A percentile compares a stretch with the other conserved stretches of the same genome.
phyloP scores from a whole-genome alignment of 2,888 invertebrate genomes.

The Drosophila tripunctata region DNA sequence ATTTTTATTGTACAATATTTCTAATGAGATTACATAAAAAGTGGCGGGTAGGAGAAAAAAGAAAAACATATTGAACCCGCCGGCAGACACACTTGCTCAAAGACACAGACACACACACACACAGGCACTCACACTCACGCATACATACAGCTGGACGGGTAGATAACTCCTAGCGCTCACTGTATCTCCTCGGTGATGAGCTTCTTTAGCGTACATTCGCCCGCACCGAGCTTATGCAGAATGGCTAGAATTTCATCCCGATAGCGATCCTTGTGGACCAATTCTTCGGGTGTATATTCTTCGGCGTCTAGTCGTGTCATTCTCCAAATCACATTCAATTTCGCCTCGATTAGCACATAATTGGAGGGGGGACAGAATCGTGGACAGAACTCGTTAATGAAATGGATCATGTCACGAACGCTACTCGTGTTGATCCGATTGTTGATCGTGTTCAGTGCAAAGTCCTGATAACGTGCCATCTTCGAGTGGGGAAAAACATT shows the following conservation, averaged over 20 bases:
- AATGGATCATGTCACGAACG: slow-evolving; percentile 82
- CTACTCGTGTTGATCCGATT: slow-evolving; percentile 81
- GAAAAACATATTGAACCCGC: slow-evolving; percentile 20
- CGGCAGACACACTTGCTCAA: slow-evolving; percentile 5
- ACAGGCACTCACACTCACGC: slow-evolving; percentile 3
- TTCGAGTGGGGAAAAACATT: slow-evolving; percentile 79
- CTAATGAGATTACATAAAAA: slow-evolving; percentile 49
- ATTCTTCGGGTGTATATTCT: slow-evolving; percentile 78
- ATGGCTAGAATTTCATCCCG: slow-evolving; percentile 83
- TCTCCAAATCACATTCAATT: slow-evolving; percentile 83
- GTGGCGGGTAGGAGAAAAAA: background rate
- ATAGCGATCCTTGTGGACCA: slow-evolving; percentile 80
- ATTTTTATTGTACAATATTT: slow-evolving; percentile 54
- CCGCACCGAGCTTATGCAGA: slow-evolving; percentile 82
- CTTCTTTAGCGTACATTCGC: slow-evolving; percentile 83
- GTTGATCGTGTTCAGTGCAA: slow-evolving; percentile 82
- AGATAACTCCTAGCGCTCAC: slow-evolving; percentile 49
- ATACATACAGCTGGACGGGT: slow-evolving; percentile 8
- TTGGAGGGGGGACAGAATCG: slow-evolving; percentile 83
- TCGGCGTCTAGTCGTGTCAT: slow-evolving; percentile 77
- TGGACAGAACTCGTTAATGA: slow-evolving; percentile 82
- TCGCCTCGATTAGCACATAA: slow-evolving; percentile 83
- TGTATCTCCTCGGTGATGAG: slow-evolving; percentile 82
- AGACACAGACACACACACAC: slow-evolving; percentile 8
- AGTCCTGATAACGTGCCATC: slow-evolving; percentile 83